Base-by-base conservation (phyloP, 2,113 vertebrate genomes). In the Gallinago media region DNA sequence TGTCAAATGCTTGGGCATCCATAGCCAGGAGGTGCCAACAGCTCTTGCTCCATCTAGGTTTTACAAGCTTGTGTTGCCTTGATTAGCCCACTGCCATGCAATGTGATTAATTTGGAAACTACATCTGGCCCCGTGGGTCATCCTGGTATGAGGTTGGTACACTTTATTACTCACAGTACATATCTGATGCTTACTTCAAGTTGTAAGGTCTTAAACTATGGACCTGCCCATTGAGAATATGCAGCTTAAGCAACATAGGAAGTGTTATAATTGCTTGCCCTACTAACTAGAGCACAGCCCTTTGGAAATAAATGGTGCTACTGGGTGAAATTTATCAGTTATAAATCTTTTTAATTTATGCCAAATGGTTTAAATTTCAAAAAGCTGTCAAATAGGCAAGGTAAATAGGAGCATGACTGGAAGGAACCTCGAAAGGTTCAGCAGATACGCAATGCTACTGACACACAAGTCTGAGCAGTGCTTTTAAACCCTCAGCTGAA, bases 191-290 rank as follows among this genome's bases (percentile, higher is more conserved):
- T 87, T 61, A 54, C 75, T 86, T 66, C 72, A 65, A 54, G 55
- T 61, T 56, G 2, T 68, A 79, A 95, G 74, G 87, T 85, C 79
- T 92, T 67, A 54, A 83, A 83, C 67, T 65, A n/a, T 8, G 55
- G 79, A 93, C 92, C 93, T 95, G 96, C 94, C 93, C 78, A 85
- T 3, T 47, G 76, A 92, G 76, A 94, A 88, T 81, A 92, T 75
- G 85, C 82, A 88, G 79, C 79, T 94, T 91, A 86, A 93, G 91
- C 79, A 96, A 94, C 68, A 17, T 54, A 54, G 52, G 52, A 54
- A 54, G 9, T 29, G 27, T 29, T 29, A 18, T 29, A 54, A 54
- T 54, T 54, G 27, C 52, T 54, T 54, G 52, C 52, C 52, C 52
- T 54, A 29, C 27, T 54, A 54, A 54, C 17, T 32, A 50, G 62